A percentile compares a stretch with the other conserved stretches of the same genome.
Conservation (phyloP, 2,888 invertebrate genomes). For the Lithophane socia region DNA sequence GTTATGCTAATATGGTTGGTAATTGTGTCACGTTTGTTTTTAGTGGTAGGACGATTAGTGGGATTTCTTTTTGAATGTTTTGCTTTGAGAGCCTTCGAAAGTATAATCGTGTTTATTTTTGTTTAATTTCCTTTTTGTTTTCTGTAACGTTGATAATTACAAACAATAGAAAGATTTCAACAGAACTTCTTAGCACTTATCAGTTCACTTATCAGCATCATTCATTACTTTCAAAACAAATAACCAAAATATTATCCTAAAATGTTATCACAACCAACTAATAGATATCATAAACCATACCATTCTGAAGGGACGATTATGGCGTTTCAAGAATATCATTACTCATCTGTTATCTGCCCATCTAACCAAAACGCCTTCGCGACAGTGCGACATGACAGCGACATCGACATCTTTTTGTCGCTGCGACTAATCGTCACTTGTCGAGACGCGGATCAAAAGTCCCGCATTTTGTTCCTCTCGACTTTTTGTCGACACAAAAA, state of each 20-base stretch:
- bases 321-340: slow-evolving; percentile 79
- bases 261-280: slow-evolving; percentile 52
- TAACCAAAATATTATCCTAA: slow-evolving; percentile 51
- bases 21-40: slow-evolving; percentile 57
- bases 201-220: slow-evolving; percentile 40
- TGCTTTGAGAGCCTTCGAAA: background rate
- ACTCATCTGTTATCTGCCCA: slow-evolving; percentile 82
- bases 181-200: slow-evolving; percentile 21
- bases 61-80: slow-evolving; percentile 19
- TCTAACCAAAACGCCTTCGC: slow-evolving; percentile 78
- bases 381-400: slow-evolving; percentile 81
- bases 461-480: slow-evolving; percentile 67
- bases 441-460: slow-evolving; percentile 74
- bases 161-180: slow-evolving; percentile 11
- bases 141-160: background rate
- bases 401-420: slow-evolving; percentile 83
- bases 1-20: slow-evolving; percentile 36
- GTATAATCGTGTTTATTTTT: background rate
- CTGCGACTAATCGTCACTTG: slow-evolving; percentile 84
- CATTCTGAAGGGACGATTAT: slow-evolving; percentile 60
- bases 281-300: slow-evolving; percentile 59
- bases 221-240: slow-evolving; percentile 58
- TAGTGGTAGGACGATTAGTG: slow-evolving; percentile 37
- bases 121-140: background rate
- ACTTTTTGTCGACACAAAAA: slow-evolving; percentile 67